Evolutionary conservation across 2,888 invertebrate species (phyloP).

Genomic region (Ctena decussata): DNA sequence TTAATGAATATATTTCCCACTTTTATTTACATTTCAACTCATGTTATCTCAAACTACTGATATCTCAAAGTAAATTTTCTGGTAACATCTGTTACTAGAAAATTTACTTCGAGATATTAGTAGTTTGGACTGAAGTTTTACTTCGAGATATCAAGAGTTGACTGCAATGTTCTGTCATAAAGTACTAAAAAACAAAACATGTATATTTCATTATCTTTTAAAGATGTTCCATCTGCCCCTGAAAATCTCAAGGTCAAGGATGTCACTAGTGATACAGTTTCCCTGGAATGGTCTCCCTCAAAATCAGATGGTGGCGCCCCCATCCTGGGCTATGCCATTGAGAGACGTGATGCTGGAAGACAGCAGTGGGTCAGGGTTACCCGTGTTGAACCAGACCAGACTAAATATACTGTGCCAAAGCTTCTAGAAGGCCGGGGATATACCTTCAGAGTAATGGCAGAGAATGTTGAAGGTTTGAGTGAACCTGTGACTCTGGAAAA

Average conservation of each 20-base stretch:
- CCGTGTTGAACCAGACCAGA: conserved; percentile 68
- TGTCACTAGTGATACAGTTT: conserved; percentile 88
- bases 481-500: conserved; percentile 90
- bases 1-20: too few species aligned
- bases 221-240: conserved; percentile 84
- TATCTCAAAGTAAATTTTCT: too few species aligned
- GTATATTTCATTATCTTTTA: too few species aligned
- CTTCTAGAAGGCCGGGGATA: conserved; percentile 97
- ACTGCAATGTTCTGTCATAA: too few species aligned
- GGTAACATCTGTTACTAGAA: too few species aligned
- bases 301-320: conserved; percentile 93
- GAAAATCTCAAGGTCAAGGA: conserved; percentile 77
- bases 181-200: too few species aligned
- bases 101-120: too few species aligned
- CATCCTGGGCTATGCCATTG: conserved; percentile 86
- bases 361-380: conserved; percentile 77
- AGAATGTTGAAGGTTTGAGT: conserved; percentile 96
- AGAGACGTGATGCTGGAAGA: conserved; percentile 88
- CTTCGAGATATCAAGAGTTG: too few species aligned
- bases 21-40: too few species aligned
- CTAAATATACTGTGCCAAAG: conserved; percentile 75
- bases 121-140: too few species aligned
- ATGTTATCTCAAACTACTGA: too few species aligned
- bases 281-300: conserved; percentile 94
- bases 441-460: conserved; percentile 94